Base-by-base conservation (phyloP, 2,113 vertebrate species). In the Dasyprocta punctata region DNA sequence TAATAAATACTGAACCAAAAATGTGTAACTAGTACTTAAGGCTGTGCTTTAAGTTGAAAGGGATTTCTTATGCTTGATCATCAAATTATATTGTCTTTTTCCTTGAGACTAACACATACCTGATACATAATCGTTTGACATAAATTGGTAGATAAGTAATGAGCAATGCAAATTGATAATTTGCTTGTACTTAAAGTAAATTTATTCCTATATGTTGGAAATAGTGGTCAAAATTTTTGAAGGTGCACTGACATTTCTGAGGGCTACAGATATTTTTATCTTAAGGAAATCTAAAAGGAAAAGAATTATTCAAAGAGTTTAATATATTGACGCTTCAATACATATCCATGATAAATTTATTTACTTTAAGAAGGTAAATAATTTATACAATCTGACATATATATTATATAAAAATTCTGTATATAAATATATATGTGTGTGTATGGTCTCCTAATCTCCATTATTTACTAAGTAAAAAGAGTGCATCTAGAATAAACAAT, bases 391-490 rank as follows among this genome's bases (percentile, higher is more conserved):
- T 77, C 24, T 75, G 38, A 75, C 38, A 44, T 44, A 75, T 36
- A 67, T n/a, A 19, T n/a, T 30, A 3, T 33, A 67, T n/a, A n/a
- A 67, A 36, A 19, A 17, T 77, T 88, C 2, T 44, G 20, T 78
- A 19, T 54, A 41, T 44, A 24, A 16, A 19, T 90, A 63, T 81
- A 16, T 56, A 47, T 5, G 9, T 60, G 14, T 19, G 84, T 75
- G 12, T 75, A 14, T 47, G 28, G 28, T 75, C 73, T 75, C 11
- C 24, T 47, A 28, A 28, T 47, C 4, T 26, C 24, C 77, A 69
- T 63, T 92, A 8, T 82, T 94, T 86, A 86, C n/a, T 81, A 85
- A 56, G 8, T 90, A 90, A 82, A 75, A 78, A 81, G 12, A 88
- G 3, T 61, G 26, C 1, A 33, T 1, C 1, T 36, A 24, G 28